Percentiles rank a stretch among this genome's conserved stretches.
phyloP scores from a whole-genome alignment of 2,888 invertebrate species.

The Lepidonotus clava region DNA sequence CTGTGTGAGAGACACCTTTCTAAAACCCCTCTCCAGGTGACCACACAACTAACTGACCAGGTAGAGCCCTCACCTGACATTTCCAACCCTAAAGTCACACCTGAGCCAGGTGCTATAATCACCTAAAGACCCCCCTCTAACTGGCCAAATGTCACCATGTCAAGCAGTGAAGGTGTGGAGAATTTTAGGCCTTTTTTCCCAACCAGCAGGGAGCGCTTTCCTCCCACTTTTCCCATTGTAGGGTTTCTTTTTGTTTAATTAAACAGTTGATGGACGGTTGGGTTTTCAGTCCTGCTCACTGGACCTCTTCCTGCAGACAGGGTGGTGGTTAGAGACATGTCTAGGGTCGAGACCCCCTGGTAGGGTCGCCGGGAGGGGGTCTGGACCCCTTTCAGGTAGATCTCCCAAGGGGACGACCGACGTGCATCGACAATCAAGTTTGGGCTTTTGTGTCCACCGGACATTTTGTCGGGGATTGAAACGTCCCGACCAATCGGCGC shows the following conservation, averaged over 20 bases:
- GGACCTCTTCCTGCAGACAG: not conserved
- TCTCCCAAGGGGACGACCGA: not conserved
- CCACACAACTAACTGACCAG: no score
- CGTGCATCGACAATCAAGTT: not conserved
- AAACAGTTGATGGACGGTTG: slow-evolving; percentile 10
- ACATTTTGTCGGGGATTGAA: slow-evolving; percentile 2
- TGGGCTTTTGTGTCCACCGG: not conserved
- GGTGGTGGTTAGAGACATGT: not conserved
- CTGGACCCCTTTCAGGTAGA: no score
- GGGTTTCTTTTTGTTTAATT: not conserved
- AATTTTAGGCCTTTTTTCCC: no score
- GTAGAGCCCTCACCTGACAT: no score
- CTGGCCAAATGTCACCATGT: no score
- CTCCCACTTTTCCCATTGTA: not conserved
- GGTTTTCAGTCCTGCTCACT: not conserved
- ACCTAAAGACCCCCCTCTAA: no score
- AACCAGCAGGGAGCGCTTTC: not conserved
- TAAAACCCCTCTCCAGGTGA: not conserved
- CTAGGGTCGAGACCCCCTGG: not conserved
- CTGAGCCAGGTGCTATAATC: no score
- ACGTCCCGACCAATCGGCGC: slow-evolving; percentile 15
- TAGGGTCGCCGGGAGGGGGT: not conserved
- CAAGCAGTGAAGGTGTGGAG: no score
- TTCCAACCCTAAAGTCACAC: no score
- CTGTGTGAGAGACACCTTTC: not conserved